These are phyloP conservation scores for Cardinalis cardinalis DNA, from an alignment of 2,113 vertebrate species.

Conservation along the genomic window DNA sequence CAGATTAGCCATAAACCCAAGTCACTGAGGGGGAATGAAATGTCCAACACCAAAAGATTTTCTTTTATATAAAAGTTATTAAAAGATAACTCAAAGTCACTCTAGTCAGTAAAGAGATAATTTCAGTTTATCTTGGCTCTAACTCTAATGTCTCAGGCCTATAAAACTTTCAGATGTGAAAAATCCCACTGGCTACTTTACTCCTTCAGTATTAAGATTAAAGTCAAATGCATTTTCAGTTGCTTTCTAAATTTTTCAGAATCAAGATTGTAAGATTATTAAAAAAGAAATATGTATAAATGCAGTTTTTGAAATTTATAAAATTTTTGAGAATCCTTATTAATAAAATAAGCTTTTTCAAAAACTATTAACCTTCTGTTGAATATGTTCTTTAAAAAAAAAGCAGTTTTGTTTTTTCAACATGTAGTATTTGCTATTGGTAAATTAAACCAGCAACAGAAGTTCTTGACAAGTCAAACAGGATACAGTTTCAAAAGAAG, in stretches of 20 bases:
- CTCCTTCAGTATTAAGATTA: neutral
- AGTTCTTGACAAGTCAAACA: neutral
- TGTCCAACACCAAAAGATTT: neutral
- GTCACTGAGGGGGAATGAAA: neutral
- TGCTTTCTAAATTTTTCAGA: neutral
- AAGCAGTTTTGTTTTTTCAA: neutral
- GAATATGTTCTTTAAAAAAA: neutral
- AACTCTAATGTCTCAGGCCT: neutral
- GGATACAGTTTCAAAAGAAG: neutral
- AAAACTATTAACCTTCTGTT: neutral
- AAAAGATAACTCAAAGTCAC: neutral
- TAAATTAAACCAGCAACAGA: neutral
- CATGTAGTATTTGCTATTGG: neutral
- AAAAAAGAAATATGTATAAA: neutral
- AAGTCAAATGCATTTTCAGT: neutral
- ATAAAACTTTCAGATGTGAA: neutral
- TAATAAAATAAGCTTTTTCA: neutral
- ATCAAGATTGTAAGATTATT: neutral
- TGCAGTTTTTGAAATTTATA: neutral
- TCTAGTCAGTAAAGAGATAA: neutral
- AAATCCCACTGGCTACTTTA: neutral
- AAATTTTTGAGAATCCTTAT: neutral
- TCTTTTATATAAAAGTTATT: neutral
- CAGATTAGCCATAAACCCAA: neutral
- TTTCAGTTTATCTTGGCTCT: neutral